Base-by-base conservation (phyloP, 2,888 invertebrate species). In the Aspidiotus destructor region DNA sequence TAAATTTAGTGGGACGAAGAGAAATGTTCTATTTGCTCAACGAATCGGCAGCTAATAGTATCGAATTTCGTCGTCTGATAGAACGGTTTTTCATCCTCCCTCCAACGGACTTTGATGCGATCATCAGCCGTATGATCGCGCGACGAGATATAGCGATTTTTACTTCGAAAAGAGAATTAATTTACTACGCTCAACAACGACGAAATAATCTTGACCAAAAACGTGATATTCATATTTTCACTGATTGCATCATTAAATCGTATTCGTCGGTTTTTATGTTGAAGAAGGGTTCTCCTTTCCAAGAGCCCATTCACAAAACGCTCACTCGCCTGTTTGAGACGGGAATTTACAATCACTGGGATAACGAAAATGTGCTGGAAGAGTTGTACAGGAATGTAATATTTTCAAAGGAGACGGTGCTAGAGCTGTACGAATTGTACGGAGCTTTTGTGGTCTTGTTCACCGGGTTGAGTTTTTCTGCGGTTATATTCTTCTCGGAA, bases 1-100 rank as follows among this genome's bases (percentile, higher is more conserved):
- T 74, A 28, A 71, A 71, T 57, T 68, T 74, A 11, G 72, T 71
- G 0, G 74, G 74, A 10, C 53, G 70, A 28, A 63, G 63, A 58
- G 70, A 72, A 16, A 72, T 72, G 70, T 72, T 71, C 68, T 69
- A 70, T 60, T 55, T 72, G 15, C 69, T 72, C 8, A 72, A 72
- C 53, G 69, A 70, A 9, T 72, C 72, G 1, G 69, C 71, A 6
- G 68, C 63, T n/a, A 62, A 60, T 10, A 70, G 71, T 53, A 53
- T 41, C 6, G 71, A 72, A 28, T 71, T 71, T 17, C 53, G 62
- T 41, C 15, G 44, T 10, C 62, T 72, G 9, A 57, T 72, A 1
- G 68, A 70, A 9, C 58, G 71, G 16, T 72, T 70, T 53, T 71
- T 71, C 15, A 72, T 72, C 62, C 41, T 71, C 48, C 70, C 72